Evolutionary conservation across 1,140 invertebrate genomes (phyloP).

Genomic region (Drosophila micromelanica): DNA sequence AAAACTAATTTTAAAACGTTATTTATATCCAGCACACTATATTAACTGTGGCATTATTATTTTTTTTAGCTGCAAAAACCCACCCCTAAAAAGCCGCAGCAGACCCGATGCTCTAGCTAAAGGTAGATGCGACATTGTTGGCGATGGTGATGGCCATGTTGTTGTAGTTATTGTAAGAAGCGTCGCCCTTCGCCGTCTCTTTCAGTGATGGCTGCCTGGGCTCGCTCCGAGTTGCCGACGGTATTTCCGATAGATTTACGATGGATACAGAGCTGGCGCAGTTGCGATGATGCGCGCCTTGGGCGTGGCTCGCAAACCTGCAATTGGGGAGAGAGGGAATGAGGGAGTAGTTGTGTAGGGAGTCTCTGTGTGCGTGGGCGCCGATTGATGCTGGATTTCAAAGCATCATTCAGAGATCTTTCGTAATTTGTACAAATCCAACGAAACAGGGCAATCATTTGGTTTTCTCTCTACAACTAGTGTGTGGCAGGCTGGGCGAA

Average conservation of each 20-base stretch:
- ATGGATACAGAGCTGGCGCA: slow-evolving; percentile 56
- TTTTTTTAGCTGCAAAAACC: slow-evolving; percentile 27
- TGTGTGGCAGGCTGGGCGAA: slow-evolving; percentile 20
- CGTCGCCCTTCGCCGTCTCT: slow-evolving; percentile 1
- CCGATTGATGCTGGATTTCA: slow-evolving; percentile 68
- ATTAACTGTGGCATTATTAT: neutral
- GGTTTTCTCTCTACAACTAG: neutral
- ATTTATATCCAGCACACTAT: neutral
- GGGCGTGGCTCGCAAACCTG: slow-evolving; percentile 60
- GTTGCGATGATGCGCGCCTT: slow-evolving; percentile 29
- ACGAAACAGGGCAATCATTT: slow-evolving; percentile 26
- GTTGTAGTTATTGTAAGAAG: slow-evolving; percentile 12
- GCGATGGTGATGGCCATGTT: neutral
- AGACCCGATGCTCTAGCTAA: slow-evolving; percentile 18
- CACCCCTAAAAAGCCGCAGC: slow-evolving; percentile 24
- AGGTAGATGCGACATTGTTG: slow-evolving; percentile 12
- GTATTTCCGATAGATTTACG: slow-evolving; percentile 43
- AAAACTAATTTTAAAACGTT: neutral
- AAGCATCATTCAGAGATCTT: slow-evolving; percentile 42
- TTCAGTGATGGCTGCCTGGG: slow-evolving; percentile 56
- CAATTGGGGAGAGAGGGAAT: neutral
- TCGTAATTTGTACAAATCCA: slow-evolving; percentile 44
- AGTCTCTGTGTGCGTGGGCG: slow-evolving; percentile 19
- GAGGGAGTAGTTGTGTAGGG: slow-evolving; percentile 24
- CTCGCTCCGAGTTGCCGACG: slow-evolving; percentile 55